Conservation (phyloP, 2,797 vertebrate species). For the Florisuga fusca region DNA sequence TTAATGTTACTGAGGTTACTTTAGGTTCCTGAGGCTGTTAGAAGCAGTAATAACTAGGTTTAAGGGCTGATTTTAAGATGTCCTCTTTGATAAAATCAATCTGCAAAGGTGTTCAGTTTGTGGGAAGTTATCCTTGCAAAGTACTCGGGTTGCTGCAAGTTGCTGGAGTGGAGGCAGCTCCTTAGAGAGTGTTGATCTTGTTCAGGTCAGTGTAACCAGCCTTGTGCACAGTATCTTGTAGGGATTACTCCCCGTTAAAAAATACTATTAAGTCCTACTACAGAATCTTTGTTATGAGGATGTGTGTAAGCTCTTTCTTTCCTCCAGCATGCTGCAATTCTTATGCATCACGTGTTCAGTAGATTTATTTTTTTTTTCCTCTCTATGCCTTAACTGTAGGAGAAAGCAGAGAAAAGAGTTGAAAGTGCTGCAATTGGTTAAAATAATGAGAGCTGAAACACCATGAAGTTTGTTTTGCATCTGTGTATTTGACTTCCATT, state of each 20-base stretch:
- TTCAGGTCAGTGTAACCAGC: background rate
- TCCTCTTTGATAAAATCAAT: background rate
- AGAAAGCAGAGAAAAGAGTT: background rate
- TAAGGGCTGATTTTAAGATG: background rate
- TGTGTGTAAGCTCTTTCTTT: background rate
- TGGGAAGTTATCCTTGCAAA: background rate
- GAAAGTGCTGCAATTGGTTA: background rate
- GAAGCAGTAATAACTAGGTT: background rate
- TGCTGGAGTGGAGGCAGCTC: background rate
- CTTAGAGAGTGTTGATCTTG: background rate
- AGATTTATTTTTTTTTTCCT: background rate
- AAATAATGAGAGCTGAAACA: background rate
- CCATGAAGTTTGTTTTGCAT: conserved; percentile 1
- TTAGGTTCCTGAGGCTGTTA: background rate
- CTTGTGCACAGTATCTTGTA: too few relatives aligned
- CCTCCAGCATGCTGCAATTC: background rate
- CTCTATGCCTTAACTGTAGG: background rate
- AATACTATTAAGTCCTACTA: background rate
- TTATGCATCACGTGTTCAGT: background rate
- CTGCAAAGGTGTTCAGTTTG: background rate
- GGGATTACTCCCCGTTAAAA: background rate
- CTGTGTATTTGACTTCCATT: background rate
- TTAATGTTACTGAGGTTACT: background rate
- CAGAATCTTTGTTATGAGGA: background rate
- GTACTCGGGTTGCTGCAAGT: background rate